Percentiles rank a stretch among this genome's conserved stretches.
Conservation (phyloP, 2,888 invertebrate genomes). For the Platycheirus rosarum region DNA sequence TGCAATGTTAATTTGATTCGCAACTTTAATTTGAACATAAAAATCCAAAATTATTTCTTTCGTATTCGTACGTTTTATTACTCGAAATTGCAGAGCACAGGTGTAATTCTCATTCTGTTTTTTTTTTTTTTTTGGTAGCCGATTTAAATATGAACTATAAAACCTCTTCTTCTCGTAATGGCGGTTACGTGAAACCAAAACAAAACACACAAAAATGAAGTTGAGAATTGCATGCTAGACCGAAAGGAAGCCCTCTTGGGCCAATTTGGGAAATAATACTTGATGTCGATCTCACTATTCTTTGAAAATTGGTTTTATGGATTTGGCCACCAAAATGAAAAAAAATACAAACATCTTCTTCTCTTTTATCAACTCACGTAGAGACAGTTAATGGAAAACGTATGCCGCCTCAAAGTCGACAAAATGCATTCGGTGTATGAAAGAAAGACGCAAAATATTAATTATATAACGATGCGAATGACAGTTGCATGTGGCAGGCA, state of each 20-base stretch:
- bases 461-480: slow-evolving; percentile 51
- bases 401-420: neutral
- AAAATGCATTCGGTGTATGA: neutral
- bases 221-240: too few species aligned
- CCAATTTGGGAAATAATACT: too few species aligned
- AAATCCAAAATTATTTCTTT: slow-evolving; percentile 22
- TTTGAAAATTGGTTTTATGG: slow-evolving; percentile 14
- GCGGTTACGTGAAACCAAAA: slow-evolving; percentile 20
- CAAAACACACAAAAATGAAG: too few species aligned
- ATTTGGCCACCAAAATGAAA: neutral
- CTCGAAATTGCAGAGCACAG: slow-evolving; percentile 57
- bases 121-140: too few species aligned
- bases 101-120: slow-evolving; percentile 4
- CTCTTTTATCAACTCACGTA: slow-evolving; percentile 12
- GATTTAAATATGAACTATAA: slow-evolving; percentile 1
- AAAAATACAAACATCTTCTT: too few species aligned
- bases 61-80: slow-evolving; percentile 56
- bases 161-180: slow-evolving; percentile 11
- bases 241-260: too few species aligned
- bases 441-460: slow-evolving; percentile 38
- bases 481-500: slow-evolving; percentile 45
- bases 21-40: too few species aligned
- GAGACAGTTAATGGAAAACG: slow-evolving; percentile 10
- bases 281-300: slow-evolving; percentile 38
- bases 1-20: too few species aligned